These are phyloP conservation scores for Drosophila algonquin DNA, from an alignment of 2,888 invertebrate species.

Conservation along the genomic window DNA sequence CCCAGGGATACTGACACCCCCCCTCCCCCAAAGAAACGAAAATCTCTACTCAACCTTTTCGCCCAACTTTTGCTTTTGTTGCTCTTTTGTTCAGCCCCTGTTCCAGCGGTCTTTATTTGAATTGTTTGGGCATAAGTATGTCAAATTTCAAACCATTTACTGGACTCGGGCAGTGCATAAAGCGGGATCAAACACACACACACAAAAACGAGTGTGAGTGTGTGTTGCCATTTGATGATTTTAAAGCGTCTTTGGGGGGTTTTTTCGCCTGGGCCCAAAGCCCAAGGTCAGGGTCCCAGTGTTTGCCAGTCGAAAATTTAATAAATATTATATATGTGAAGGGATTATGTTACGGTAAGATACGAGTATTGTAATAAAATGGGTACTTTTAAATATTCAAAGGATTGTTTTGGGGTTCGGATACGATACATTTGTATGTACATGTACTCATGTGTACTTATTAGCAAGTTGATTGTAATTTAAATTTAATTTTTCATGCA, in stretches of 20 bases:
- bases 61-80: constrained; percentile 17
- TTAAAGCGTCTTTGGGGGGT: constrained; percentile 40
- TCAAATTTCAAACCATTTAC: constrained; percentile 73
- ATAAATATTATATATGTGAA: constrained; percentile 43
- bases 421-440: constrained; percentile 13
- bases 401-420: constrained; percentile 1
- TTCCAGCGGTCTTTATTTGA: constrained; percentile 50
- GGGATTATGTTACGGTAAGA: constrained; percentile 25
- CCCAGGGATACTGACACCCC: constrained; percentile 27
- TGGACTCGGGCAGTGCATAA: constrained; percentile 43
- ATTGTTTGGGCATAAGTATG: constrained; percentile 79
- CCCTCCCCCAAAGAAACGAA: constrained; percentile 21
- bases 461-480: constrained; percentile 17
- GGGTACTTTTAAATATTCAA: constrained; percentile 40
- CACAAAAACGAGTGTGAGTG: neutral
- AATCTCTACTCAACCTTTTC: constrained; percentile 29
- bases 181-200: neutral
- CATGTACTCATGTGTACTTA: constrained; percentile 9
- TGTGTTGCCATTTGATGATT: constrained; percentile 31
- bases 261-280: constrained; percentile 21
- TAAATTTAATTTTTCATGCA: constrained; percentile 29
- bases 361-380: constrained; percentile 22
- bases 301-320: constrained; percentile 25
- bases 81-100: constrained; percentile 64
- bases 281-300: constrained; percentile 30